Conservation (phyloP, 2,888 invertebrate species). For the Cheilosia scutellata region DNA sequence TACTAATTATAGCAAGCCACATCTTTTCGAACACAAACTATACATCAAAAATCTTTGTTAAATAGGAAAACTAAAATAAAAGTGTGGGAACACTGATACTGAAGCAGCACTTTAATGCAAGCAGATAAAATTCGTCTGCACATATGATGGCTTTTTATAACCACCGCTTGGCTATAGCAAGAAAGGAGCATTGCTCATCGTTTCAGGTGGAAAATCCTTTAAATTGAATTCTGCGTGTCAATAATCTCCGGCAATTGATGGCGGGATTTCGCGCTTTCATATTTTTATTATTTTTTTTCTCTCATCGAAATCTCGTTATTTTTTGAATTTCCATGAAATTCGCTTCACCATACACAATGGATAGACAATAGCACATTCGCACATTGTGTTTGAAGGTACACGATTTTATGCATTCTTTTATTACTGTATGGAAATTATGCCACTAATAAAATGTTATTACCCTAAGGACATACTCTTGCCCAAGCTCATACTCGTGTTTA, state of each 20-base stretch:
- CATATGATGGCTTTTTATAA: slow-evolving; percentile 18
- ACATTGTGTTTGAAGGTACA: not conserved
- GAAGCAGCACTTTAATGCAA: slow-evolving; percentile 28
- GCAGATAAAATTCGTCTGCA: slow-evolving; percentile 12
- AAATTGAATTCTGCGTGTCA: slow-evolving; percentile 72
- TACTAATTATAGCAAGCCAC: no score
- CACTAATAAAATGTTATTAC: slow-evolving; percentile 62
- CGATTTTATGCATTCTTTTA: slow-evolving; percentile 47
- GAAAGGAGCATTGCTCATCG: slow-evolving; percentile 32
- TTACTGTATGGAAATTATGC: slow-evolving; percentile 52
- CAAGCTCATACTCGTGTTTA: not conserved
- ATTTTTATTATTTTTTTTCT: slow-evolving; percentile 23
- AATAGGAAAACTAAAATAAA: slow-evolving; percentile 20
- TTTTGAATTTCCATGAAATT: slow-evolving; percentile 6
- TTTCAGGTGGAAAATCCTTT: slow-evolving; percentile 67
- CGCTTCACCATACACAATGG: not conserved
- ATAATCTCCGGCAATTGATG: slow-evolving; percentile 66
- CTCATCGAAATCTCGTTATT: slow-evolving; percentile 11
- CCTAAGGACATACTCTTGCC: slow-evolving; percentile 22
- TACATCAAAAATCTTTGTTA: no score
- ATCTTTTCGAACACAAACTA: no score
- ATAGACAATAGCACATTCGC: slow-evolving; percentile 37
- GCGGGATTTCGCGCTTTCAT: slow-evolving; percentile 41
- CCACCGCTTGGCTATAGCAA: slow-evolving; percentile 1
- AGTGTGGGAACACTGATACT: slow-evolving; percentile 42